Percentiles rank a stretch among this genome's conserved stretches.
These are phyloP conservation scores for Eudasyphora cyanicolor DNA, from an alignment of 2,888 invertebrate species.

Conservation along the genomic window DNA sequence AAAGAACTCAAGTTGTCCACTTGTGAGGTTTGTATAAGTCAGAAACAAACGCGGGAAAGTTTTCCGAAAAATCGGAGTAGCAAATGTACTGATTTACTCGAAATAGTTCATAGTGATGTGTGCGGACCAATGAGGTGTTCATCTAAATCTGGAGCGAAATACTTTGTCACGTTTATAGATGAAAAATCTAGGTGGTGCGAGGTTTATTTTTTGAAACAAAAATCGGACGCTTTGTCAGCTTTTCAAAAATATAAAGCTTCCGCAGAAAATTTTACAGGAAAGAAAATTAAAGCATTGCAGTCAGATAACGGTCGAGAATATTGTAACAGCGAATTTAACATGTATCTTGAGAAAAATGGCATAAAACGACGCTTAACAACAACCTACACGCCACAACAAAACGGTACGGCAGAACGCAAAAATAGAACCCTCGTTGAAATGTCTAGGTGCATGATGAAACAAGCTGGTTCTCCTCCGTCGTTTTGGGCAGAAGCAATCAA, in stretches of 20 bases:
- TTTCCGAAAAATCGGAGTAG: constrained; percentile 58
- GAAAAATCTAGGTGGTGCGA: constrained; percentile 56
- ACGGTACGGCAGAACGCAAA: constrained; percentile 66
- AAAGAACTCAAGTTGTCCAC: constrained; percentile 42
- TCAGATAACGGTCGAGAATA: constrained; percentile 65
- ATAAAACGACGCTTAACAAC: constrained; percentile 63
- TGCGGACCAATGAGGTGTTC: constrained; percentile 59
- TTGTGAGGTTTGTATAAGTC: constrained; percentile 53
- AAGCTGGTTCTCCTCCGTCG: too few species aligned
- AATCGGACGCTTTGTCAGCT: too few species aligned
- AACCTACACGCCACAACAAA: constrained; percentile 65
- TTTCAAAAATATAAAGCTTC: constrained; percentile 53
- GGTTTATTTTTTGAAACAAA: too few species aligned
- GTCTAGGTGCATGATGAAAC: constrained; percentile 63
- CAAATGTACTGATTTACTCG: constrained; percentile 41
- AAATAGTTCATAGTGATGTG: constrained; percentile 57
- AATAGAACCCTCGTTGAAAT: constrained; percentile 66
- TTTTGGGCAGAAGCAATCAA: constrained; percentile 59
- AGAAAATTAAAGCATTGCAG: constrained; percentile 54
- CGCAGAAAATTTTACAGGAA: constrained; percentile 51
- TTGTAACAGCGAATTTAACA: constrained; percentile 64
- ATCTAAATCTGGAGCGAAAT: constrained; percentile 41
- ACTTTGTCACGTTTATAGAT: constrained; percentile 57
- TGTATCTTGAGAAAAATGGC: constrained; percentile 48
- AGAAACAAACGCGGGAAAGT: constrained; percentile 47